phyloP scores from a whole-genome alignment of 2,888 invertebrate genomes.

The Agonum fuliginosum region DNA sequence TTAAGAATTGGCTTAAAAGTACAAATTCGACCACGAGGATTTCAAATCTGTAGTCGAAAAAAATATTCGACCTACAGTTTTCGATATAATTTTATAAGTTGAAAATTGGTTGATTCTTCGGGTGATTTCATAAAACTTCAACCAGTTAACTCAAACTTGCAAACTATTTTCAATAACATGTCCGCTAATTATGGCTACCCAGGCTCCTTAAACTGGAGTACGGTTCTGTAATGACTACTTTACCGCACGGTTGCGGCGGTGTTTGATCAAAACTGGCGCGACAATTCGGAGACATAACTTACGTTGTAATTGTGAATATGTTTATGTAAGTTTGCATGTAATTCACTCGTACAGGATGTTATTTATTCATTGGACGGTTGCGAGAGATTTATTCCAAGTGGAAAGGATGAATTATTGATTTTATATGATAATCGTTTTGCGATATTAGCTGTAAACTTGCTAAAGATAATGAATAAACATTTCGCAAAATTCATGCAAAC shows the following conservation, averaged over 20 bases:
- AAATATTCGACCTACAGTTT: too few species aligned
- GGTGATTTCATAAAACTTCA: too few species aligned
- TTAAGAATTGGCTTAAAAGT: too few species aligned
- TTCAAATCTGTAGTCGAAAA: too few species aligned
- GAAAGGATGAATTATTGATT: conserved; percentile 27
- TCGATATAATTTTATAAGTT: too few species aligned
- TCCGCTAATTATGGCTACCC: too few species aligned
- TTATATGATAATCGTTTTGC: conserved; percentile 6
- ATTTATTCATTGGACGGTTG: conserved; percentile 44
- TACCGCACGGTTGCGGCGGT: not conserved
- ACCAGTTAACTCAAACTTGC: too few species aligned
- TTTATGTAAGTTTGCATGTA: conserved; percentile 1
- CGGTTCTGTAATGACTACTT: not conserved
- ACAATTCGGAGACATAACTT: conserved; percentile 31
- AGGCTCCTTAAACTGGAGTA: too few species aligned
- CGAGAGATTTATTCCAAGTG: conserved; percentile 18
- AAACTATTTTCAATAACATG: too few species aligned
- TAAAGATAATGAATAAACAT: not conserved
- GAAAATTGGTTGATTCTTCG: too few species aligned
- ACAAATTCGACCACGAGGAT: too few species aligned
- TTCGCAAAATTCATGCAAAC: not conserved
- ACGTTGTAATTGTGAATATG: conserved; percentile 30
- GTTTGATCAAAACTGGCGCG: conserved; percentile 14
- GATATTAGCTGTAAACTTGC: not conserved
- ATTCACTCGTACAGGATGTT: conserved; percentile 27